Percentiles rank a stretch among this genome's conserved stretches.
These are phyloP conservation scores for Caenorhabditis sulstoni DNA, from an alignment of 2,888 invertebrate species.

Conservation along the genomic window DNA sequence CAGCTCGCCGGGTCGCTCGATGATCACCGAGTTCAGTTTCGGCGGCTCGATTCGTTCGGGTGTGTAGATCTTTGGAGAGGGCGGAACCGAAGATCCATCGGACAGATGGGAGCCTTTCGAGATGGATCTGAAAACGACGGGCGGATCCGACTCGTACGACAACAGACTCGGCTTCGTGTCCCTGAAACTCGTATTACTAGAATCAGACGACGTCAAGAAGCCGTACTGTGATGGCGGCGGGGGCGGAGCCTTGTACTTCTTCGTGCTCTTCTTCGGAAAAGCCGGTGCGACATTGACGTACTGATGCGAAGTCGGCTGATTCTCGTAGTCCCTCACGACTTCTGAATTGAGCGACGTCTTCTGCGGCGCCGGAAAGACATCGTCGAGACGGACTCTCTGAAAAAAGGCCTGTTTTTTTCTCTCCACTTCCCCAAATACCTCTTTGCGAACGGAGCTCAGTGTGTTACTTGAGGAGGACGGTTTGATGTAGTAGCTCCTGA, in stretches of 20 bases:
- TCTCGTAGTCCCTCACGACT: constrained; percentile 39
- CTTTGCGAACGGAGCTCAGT: constrained; percentile 8
- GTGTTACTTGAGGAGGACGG: constrained; percentile 41
- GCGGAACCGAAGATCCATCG: not conserved
- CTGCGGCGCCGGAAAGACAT: constrained; percentile 25
- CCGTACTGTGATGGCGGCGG: constrained; percentile 47
- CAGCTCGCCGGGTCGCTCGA: constrained; percentile 43
- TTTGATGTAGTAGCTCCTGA: constrained; percentile 49
- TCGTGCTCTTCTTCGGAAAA: constrained; percentile 23
- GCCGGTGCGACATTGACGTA: constrained; percentile 37
- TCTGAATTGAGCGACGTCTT: not conserved
- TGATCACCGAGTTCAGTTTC: constrained; percentile 49
- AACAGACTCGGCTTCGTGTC: constrained; percentile 25
- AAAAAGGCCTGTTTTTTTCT: too few species aligned
- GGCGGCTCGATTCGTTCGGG: constrained; percentile 40
- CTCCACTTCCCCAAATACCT: not conserved
- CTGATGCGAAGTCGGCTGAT: constrained; percentile 47
- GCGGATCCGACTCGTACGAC: constrained; percentile 4
- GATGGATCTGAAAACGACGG: constrained; percentile 36
- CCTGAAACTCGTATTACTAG: too few species aligned
- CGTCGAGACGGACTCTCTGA: constrained; percentile 46
- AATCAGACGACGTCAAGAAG: too few species aligned
- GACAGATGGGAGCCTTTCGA: constrained; percentile 15
- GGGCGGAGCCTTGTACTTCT: constrained; percentile 41
- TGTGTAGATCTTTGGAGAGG: constrained; percentile 40